These are phyloP conservation scores for Bothrops jararaca DNA, from an alignment of 2,113 vertebrate species.

Conservation along the genomic window DNA sequence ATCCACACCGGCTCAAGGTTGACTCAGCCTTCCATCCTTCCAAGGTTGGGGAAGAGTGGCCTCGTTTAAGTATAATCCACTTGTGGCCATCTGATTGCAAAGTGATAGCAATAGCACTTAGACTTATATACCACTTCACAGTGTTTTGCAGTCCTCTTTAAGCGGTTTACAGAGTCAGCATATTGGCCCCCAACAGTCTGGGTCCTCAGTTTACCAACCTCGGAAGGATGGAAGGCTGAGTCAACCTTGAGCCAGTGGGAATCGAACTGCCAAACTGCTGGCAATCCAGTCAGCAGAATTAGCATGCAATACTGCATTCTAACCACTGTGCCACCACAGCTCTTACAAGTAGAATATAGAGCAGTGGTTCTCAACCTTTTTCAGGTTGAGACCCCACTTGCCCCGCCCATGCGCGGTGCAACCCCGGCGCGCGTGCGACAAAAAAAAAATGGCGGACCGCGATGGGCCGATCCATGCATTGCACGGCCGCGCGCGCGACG, in stretches of 20 bases:
- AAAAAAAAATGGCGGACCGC: too few species aligned
- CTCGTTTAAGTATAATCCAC: not conserved
- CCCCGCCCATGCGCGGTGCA: too few species aligned
- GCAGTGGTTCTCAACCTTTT: too few species aligned
- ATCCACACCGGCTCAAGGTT: too few species aligned
- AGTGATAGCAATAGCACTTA: not conserved
- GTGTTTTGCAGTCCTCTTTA: not conserved
- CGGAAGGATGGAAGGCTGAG: not conserved
- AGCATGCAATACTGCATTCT: not conserved
- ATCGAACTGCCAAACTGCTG: not conserved
- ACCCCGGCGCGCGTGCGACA: too few species aligned
- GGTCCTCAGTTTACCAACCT: not conserved
- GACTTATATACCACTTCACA: not conserved
- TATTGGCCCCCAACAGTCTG: not conserved
- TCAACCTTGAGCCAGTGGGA: not conserved
- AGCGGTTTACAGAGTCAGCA: not conserved
- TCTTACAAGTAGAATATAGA: not conserved
- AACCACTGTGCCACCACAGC: not conserved
- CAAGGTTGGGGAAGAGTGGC: not conserved
- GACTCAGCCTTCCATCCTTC: too few species aligned
- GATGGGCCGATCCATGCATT: too few species aligned
- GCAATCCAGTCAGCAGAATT: not conserved
- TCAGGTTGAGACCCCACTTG: too few species aligned
- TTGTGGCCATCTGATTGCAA: not conserved
- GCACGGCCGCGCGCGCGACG: too few species aligned